phyloP scores from a whole-genome alignment of 2,888 invertebrate genomes.

The Lacanobia oleracea region DNA sequence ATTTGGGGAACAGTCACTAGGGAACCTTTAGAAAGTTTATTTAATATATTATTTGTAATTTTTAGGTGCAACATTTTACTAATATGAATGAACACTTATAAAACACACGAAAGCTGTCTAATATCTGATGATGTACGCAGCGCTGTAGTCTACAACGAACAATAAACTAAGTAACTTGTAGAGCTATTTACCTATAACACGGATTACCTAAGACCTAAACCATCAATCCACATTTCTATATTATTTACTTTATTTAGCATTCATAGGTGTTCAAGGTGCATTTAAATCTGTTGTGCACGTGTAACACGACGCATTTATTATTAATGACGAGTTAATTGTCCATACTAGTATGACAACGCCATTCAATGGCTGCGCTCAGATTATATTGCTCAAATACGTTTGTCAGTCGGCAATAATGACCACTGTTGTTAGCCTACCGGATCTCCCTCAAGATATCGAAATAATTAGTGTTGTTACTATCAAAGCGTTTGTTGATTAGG shows the following conservation, averaged over 20 bases:
- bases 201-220: constrained; percentile 34
- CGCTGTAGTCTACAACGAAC: no score
- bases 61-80: neutral
- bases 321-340: constrained; percentile 63
- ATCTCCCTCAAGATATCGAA: constrained; percentile 56
- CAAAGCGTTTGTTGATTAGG: constrained; percentile 77
- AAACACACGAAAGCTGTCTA: neutral
- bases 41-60: neutral
- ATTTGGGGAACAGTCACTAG: neutral
- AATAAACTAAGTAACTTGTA: neutral
- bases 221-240: constrained; percentile 31
- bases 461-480: constrained; percentile 67
- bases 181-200: constrained; percentile 4
- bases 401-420: constrained; percentile 44
- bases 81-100: neutral
- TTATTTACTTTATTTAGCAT: constrained; percentile 48
- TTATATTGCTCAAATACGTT: constrained; percentile 44
- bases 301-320: constrained; percentile 64
- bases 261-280: constrained; percentile 57
- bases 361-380: constrained; percentile 50
- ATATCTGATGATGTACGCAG: no score
- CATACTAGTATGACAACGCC: constrained; percentile 40
- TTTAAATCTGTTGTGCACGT: constrained; percentile 59
- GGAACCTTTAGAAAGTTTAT: neutral
- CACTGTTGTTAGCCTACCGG: constrained; percentile 51